Conservation (phyloP, 2,113 vertebrate genomes). For the Pterocles orientalis region DNA sequence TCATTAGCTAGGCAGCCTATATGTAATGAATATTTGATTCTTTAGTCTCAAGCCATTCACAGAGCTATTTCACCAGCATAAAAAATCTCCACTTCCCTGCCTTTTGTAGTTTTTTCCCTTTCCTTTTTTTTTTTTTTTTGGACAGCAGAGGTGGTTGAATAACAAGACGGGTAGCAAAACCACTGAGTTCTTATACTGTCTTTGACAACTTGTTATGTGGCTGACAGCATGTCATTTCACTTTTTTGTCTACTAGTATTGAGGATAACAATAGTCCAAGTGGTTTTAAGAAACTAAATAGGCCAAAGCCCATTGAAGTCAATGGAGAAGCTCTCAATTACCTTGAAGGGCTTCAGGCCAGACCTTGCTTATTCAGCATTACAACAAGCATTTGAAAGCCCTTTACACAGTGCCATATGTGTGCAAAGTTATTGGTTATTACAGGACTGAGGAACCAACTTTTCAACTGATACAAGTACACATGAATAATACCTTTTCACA, state of each 20-base stretch:
- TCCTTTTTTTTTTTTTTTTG: background rate
- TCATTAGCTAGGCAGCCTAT: background rate
- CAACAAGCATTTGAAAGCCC: constrained; percentile 4
- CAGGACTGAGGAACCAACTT: background rate
- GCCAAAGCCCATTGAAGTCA: background rate
- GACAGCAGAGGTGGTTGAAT: background rate
- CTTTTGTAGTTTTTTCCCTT: background rate
- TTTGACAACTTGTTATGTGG: background rate
- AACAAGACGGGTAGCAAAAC: background rate
- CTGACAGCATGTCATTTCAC: background rate
- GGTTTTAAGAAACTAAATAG: background rate
- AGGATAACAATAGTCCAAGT: background rate
- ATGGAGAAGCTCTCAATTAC: constrained; percentile 6
- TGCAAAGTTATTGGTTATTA: background rate
- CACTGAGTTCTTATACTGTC: background rate
- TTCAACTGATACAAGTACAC: background rate
- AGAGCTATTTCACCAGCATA: background rate
- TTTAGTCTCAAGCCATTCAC: background rate
- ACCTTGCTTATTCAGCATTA: background rate
- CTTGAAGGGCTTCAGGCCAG: constrained; percentile 10
- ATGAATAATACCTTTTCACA: background rate
- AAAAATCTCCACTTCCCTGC: background rate
- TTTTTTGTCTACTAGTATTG: background rate
- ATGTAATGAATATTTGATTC: background rate
- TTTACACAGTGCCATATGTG: background rate